Evolutionary conservation across 2,888 invertebrate genomes (phyloP), one percentile per base, ranked within the genome.

Genomic region (Schizotus pectinicornis): DNA sequence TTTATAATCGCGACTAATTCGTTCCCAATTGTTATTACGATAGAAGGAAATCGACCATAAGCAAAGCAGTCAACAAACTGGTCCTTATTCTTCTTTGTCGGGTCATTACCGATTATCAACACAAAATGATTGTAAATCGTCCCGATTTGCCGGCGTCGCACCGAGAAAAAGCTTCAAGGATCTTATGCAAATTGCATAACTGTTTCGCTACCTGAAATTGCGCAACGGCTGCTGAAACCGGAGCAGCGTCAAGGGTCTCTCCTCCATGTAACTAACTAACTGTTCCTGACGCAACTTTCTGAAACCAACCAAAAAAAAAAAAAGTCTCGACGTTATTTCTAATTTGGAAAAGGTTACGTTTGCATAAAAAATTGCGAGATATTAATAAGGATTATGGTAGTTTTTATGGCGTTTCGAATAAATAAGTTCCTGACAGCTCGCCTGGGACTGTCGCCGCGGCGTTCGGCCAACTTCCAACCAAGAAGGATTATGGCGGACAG

Each of bases 1-100:
- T 63, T 63, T 63, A 61, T 59, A 59, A 55, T 46, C 52, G 37
- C 38, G 43, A 37, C 53, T 53, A 46, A 45, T 53, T 35, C 48
- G 48, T 33, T 14, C 22, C 32, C 22, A 22, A 22, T 52, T 31
- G 56, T 50, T 47, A 48, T 55, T 43, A 52, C 36, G 11, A 8
- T 30, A 41, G 37, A 22, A 53, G 45, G 46, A 53, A 45, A 53
- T 30, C 33, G 13, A 22, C 22, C 22, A 22, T 22, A 22, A 22
- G 22, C 5, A n/a, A n/a, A 22, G 22, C 22, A 22, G 3, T 5
- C 22, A 2, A 22, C 22, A 2, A 22, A 22, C 22, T 22, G 2
- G 5, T 3, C 5, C 22, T n/a, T n/a, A n/a, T n/a, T 22, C 22
- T 22, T 22, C 22, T 22, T 3, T 22, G 22, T 22, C 22, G 5